These are phyloP conservation scores for Bicyclus anynana DNA, from an alignment of 1,140 invertebrate species.

Conservation along the genomic window DNA sequence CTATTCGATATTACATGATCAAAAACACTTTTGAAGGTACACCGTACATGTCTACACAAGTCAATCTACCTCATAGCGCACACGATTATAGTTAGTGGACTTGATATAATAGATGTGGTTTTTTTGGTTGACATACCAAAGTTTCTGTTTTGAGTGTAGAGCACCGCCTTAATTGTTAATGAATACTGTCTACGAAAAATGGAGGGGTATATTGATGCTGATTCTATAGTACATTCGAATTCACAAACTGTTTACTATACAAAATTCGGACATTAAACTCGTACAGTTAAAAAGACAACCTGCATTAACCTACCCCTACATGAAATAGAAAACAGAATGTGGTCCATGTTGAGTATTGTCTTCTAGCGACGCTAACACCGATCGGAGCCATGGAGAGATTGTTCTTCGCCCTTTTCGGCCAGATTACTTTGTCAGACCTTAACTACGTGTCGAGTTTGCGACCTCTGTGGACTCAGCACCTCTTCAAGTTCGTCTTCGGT, in stretches of 20 bases:
- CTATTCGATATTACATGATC: constrained; percentile 15
- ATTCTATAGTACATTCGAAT: constrained; percentile 19
- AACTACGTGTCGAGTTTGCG: constrained; percentile 82
- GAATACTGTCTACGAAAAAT: constrained; percentile 16
- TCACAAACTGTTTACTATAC: constrained; percentile 9
- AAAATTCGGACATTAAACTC: constrained; percentile 4
- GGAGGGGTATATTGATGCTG: constrained; percentile 47
- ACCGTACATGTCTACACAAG: constrained; percentile 30
- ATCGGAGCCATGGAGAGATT: constrained; percentile 96
- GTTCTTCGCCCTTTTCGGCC: constrained; percentile 98
- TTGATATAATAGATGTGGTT: constrained; percentile 26
- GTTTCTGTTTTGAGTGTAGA: constrained; percentile 14
- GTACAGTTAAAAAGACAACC: constrained; percentile 5
- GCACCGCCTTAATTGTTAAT: constrained; percentile 27
- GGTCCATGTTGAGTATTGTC: constrained; percentile 67
- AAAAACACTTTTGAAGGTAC: constrained; percentile 16
- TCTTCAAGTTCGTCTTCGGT: constrained; percentile 93
- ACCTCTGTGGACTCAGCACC: constrained; percentile 86
- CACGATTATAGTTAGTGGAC: constrained; percentile 14
- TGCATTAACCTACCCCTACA: constrained; percentile 60
- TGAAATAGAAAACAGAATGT: constrained; percentile 40
- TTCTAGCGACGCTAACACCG: constrained; percentile 89
- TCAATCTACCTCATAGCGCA: constrained; percentile 30
- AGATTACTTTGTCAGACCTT: constrained; percentile 92
- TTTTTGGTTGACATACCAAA: constrained; percentile 10